Conservation (phyloP, 2,797 vertebrate species). For the Gymnocypris eckloni region DNA sequence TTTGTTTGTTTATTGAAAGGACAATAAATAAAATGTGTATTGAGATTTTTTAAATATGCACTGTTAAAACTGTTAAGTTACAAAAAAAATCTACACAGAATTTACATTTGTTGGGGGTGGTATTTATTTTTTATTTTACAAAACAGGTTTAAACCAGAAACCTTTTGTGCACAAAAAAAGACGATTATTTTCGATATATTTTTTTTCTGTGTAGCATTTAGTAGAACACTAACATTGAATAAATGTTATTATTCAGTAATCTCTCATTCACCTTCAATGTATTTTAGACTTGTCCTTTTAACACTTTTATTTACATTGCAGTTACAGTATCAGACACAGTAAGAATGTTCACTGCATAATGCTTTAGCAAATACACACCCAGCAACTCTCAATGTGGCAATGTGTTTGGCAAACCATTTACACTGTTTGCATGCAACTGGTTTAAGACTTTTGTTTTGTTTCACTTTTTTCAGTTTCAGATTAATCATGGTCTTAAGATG, state of each 20-base stretch:
- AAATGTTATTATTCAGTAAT: neutral
- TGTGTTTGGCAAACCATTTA: conserved; percentile 48
- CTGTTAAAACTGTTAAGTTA: no score
- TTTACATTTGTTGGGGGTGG: no score
- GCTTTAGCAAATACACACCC: conserved; percentile 36
- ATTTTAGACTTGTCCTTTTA: neutral
- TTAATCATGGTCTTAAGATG: conserved; percentile 28
- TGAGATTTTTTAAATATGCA: no score
- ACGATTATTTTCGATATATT: no score
- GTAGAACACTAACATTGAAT: neutral
- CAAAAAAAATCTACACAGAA: no score
- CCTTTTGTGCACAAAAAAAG: no score
- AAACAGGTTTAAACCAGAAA: no score
- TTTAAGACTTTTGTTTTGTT: conserved; percentile 37
- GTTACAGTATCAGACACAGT: conserved; percentile 7
- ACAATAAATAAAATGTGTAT: no score
- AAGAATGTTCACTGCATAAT: conserved; percentile 17
- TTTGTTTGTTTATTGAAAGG: no score
- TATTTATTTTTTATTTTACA: no score
- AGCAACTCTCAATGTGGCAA: conserved; percentile 26
- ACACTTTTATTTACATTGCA: neutral
- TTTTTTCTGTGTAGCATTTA: neutral
- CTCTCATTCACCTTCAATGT: neutral
- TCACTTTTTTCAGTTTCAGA: conserved; percentile 58
- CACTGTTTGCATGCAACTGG: conserved; percentile 50